Evolutionary conservation across 2,888 invertebrate genomes (phyloP).

Genomic region (Lamellibrachia columna): DNA sequence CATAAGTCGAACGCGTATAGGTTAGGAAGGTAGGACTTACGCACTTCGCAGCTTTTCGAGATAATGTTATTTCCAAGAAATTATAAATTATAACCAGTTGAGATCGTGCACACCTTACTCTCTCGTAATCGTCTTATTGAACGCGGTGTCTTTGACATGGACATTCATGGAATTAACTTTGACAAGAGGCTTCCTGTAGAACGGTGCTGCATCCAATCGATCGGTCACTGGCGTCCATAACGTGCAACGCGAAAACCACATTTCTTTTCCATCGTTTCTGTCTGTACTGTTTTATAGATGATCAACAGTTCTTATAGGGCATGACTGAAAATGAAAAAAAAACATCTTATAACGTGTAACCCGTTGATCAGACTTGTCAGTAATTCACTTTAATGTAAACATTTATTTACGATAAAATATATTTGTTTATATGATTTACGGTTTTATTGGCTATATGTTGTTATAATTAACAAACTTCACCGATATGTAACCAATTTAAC

Average conservation of each 20-base stretch:
- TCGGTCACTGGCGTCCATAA: neutral
- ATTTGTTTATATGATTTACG: too few relatives aligned
- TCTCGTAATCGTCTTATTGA: neutral
- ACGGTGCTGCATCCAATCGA: neutral
- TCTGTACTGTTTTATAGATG: neutral
- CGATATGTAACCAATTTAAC: too few relatives aligned
- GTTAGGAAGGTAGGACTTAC: neutral
- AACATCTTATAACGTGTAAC: too few relatives aligned
- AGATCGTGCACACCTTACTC: neutral
- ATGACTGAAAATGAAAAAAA: neutral
- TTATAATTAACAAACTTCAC: too few relatives aligned
- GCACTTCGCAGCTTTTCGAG: neutral
- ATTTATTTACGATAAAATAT: too few relatives aligned
- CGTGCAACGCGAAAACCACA: neutral
- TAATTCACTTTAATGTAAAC: too few relatives aligned
- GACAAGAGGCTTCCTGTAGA: neutral
- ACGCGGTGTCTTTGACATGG: neutral
- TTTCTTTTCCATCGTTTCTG: neutral
- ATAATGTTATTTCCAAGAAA: neutral
- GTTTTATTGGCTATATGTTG: too few relatives aligned
- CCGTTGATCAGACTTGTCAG: too few relatives aligned
- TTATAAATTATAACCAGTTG: neutral
- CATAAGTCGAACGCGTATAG: neutral
- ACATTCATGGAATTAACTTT: neutral
- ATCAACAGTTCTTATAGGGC: neutral